Percentiles rank a stretch among this genome's conserved stretches.
phyloP scores from a whole-genome alignment of 2,888 invertebrate genomes.

The Parnassius smintheus region DNA sequence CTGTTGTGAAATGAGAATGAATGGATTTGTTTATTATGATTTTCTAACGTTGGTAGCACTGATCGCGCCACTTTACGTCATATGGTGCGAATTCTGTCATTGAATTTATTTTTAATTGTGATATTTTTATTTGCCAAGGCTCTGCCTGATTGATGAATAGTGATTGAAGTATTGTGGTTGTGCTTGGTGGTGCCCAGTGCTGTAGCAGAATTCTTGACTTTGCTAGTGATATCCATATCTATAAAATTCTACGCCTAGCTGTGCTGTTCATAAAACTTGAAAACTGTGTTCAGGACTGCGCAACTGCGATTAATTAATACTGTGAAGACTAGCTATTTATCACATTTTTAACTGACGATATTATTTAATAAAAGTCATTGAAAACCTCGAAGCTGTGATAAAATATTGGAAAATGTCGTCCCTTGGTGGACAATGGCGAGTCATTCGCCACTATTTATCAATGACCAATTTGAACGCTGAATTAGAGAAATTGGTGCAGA shows the following conservation, averaged over 20 bases:
- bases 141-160: constrained; percentile 28
- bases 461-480: constrained; percentile 59
- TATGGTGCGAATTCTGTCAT: constrained; percentile 44
- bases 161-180: too few relatives aligned
- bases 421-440: constrained; percentile 68
- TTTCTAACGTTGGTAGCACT: constrained; percentile 50
- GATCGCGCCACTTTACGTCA: constrained; percentile 73
- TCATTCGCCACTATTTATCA: constrained; percentile 67
- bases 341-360: background rate
- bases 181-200: constrained; percentile 3
- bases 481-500: constrained; percentile 65
- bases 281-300: constrained; percentile 33
- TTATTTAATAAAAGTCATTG: too few relatives aligned
- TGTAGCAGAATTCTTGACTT: constrained; percentile 24
- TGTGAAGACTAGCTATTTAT: background rate
- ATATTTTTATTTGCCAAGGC: constrained; percentile 40
- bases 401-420: constrained; percentile 55
- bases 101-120: constrained; percentile 59
- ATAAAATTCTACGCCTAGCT: constrained; percentile 29
- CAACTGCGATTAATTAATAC: constrained; percentile 1
- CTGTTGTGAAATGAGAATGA: constrained; percentile 30
- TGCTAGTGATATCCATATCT: constrained; percentile 29
- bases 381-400: background rate
- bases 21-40: constrained; percentile 47
- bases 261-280: constrained; percentile 22